Conservation (phyloP, 92 coral and sea anemone genomes). For the Micromussa lordhowensis region DNA sequence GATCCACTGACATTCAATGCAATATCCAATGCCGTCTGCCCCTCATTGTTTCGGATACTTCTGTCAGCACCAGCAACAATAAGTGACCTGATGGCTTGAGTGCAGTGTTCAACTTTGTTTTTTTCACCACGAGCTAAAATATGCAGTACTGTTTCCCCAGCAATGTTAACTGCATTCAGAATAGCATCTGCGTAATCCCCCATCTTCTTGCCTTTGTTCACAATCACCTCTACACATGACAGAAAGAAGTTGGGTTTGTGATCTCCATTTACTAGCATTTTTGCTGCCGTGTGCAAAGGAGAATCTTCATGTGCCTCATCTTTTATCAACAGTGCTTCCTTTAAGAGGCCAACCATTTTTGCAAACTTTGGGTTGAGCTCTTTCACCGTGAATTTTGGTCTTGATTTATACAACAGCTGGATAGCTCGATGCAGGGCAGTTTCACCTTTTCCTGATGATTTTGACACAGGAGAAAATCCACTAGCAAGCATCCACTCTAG, state of each 20-base stretch:
- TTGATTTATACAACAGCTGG: slow-evolving; percentile 80
- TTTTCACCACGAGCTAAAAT: slow-evolving; percentile 89
- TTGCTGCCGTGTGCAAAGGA: slow-evolving; percentile 95
- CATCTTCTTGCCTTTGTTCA: slow-evolving; percentile 86
- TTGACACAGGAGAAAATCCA: slow-evolving; percentile 84
- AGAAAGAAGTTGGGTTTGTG: slow-evolving; percentile 94
- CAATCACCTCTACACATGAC: slow-evolving; percentile 89
- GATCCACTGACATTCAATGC: slow-evolving; percentile 83
- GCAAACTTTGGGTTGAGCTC: slow-evolving; percentile 93
- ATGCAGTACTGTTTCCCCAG: slow-evolving; percentile 95
- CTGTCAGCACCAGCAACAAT: slow-evolving; percentile 96
- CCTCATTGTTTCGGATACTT: slow-evolving; percentile 92
- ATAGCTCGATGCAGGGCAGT: slow-evolving; percentile 93
- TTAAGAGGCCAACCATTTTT: slow-evolving; percentile 82
- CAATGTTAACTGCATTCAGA: slow-evolving; percentile 92
- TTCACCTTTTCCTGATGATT: slow-evolving; percentile 90
- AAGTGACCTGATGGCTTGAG: slow-evolving; percentile 84
- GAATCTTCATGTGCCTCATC: slow-evolving; percentile 95
- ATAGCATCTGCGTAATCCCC: slow-evolving; percentile 79
- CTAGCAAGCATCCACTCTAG: slow-evolving; percentile 97
- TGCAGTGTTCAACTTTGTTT: slow-evolving; percentile 91
- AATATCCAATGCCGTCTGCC: slow-evolving; percentile 93
- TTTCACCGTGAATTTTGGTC: slow-evolving; percentile 89
- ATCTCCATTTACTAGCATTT: slow-evolving; percentile 90
- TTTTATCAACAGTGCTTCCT: slow-evolving; percentile 84